Base-by-base conservation (phyloP, 2,797 vertebrate genomes). In the Pangasius sanitwongsei region DNA sequence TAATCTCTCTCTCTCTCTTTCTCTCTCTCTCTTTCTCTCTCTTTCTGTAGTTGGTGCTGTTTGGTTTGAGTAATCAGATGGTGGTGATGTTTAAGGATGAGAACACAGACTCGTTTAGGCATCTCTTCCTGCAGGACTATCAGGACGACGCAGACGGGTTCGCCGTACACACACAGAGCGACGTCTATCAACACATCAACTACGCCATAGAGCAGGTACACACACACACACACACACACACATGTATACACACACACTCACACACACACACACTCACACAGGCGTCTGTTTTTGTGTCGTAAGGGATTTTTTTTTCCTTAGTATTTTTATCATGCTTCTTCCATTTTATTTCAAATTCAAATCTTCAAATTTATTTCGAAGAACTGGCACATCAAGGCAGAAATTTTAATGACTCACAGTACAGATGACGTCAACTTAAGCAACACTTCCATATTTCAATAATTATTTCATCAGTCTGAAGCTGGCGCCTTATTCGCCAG, bases 61-160 rank as follows among this genome's bases (percentile, higher is more conserved):
- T 99, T 0, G 98, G 98, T 2, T 96, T 99, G 92, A 99, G 97
- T 93, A 99, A 99, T 94, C 98, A 99, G 95, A 97, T 98, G 96
- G 98, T 97, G 16, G 98, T 99, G 92, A 97, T 97, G 0, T 99
- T 99, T 92, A 97, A 97, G 87, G 98, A 99, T 89, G 98, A 99
- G 91, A 99, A 98, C 95, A 98, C 97, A 0, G 93, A 96, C 0
- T 94, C 97, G 0, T 99, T 99, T 94, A 98, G 96, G 74, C 97
- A 98, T 91, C 97, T 99, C 70, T 98, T 99, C 94, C 95, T 99
- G 72, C 96, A 96, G 91, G 96, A 94, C 93, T 99, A 97, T 37
- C 87, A 90, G 0, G 97, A 97, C 0, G 93, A 94, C 0, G 50
- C 91, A 0, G 96, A 96, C 0, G 94, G 93, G 37, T 94, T 97